Conservation (phyloP, 2,113 vertebrate genomes). For the Vulpes vulpes region DNA sequence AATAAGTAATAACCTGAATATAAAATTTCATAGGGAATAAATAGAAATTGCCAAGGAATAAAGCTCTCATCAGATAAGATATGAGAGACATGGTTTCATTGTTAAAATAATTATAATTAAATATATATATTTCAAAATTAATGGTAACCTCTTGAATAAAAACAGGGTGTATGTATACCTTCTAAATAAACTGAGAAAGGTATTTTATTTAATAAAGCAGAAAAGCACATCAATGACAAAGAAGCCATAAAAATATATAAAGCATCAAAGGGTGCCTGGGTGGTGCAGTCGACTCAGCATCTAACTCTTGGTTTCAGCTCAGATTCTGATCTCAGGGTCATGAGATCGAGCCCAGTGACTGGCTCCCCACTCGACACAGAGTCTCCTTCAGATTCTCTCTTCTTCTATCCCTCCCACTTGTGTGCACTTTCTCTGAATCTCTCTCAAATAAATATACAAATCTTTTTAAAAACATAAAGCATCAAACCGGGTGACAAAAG, state of each 20-base stretch:
- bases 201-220: background rate
- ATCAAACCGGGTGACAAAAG: background rate
- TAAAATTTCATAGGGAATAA: conserved; percentile 18
- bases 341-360: background rate
- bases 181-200: background rate
- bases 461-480: background rate
- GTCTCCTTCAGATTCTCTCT: background rate
- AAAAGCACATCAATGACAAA: background rate
- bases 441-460: background rate
- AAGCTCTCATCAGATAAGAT: background rate
- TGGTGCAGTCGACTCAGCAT: background rate
- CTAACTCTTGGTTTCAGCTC: background rate
- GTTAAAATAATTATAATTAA: background rate
- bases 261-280: background rate
- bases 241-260: background rate
- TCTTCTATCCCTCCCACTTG: background rate
- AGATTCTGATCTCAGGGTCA: background rate
- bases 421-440: background rate
- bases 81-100: background rate
- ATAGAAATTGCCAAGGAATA: background rate
- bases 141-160: background rate
- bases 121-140: background rate
- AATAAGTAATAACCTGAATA: conserved; percentile 1
- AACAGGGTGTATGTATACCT: background rate
- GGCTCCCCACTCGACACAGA: background rate